Base-by-base conservation (phyloP, 2,888 invertebrate genomes). In the Pollenia labialis region DNA sequence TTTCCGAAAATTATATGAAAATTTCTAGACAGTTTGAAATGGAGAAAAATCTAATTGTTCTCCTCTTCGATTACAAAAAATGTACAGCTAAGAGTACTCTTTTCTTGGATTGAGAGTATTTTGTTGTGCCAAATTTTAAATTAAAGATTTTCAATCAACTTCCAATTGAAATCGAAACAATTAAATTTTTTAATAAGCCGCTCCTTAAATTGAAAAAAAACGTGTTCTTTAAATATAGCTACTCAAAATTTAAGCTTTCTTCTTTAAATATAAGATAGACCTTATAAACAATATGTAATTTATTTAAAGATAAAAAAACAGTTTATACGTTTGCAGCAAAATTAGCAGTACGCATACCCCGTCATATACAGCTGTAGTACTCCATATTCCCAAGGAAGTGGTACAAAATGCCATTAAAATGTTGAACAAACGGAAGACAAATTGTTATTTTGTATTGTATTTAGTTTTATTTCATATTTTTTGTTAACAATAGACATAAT, bases 331-430 rank as follows among this genome's bases (percentile, higher is more conserved):
- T 32, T 4, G 32, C 32, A 32, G 32, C 4, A 32, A 32, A 32
- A 4, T 32, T 32, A 32, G 32, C 32, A 32, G 32, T 32, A 4
- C 11, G 18, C 8, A 64, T 18, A 46, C 10, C 2, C 16, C 9
- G 42, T 62, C 32, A 54, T 10, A 10, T 0, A 18, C 23, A 42
- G 52, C 9, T 56, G 42, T 66, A 32, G 32, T 32, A 23, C 66
- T 14, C 4, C 23, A 16, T 32, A 48, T 32, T 60, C 14, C 18
- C 42, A 54, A 52, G 42, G 8, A 62, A 75, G 14, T 18, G 50
- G 40, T 18, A 62, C 75, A 75, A 62, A 74, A 75, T 42, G 42
- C 50, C 74, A 42, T 75, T 75, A 52, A 42, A n/a, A 16, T 62
- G 32, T 50, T 60, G 11, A 32, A 42, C 74, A 74, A 64, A 75